phyloP scores from a whole-genome alignment of 2,113 vertebrate genomes.

The Planiliza haematocheilus region DNA sequence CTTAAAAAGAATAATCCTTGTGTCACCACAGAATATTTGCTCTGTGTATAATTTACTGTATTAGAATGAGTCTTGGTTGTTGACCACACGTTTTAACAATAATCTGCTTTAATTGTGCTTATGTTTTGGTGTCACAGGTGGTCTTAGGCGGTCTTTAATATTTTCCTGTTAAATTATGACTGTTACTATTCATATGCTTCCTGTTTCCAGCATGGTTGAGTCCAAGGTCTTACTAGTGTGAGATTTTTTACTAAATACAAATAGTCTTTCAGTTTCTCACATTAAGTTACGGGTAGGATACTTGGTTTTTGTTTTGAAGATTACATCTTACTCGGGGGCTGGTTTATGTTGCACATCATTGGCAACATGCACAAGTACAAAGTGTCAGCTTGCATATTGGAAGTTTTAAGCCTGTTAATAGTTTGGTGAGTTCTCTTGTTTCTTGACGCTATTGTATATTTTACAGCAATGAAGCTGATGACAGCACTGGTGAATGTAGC shows the following conservation, averaged over 20 bases:
- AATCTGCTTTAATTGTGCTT: conserved; percentile 7
- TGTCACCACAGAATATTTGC: conserved; percentile 1
- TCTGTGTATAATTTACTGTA: not conserved
- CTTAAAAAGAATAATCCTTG: not conserved
- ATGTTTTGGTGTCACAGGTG: not conserved
- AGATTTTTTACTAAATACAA: not conserved
- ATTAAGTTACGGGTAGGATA: not conserved
- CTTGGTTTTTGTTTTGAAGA: not conserved
- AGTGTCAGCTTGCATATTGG: not conserved
- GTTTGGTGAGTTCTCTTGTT: too few species aligned
- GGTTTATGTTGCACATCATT: not conserved
- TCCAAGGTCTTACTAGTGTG: not conserved
- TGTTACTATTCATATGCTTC: not conserved
- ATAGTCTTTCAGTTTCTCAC: too few species aligned
- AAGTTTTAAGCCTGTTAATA: not conserved
- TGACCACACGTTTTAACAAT: not conserved
- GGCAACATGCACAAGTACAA: not conserved
- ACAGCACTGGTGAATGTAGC: conserved; percentile 99
- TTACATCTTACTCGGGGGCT: not conserved
- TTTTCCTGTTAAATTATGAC: not conserved
- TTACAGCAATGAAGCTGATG: conserved; percentile 98
- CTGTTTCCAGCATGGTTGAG: not conserved
- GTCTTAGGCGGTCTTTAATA: not conserved
- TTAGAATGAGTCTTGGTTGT: too few species aligned
- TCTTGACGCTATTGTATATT: conserved; percentile 16